phyloP scores from a whole-genome alignment of 2,888 invertebrate species.

The Asteroscopus sphinx region DNA sequence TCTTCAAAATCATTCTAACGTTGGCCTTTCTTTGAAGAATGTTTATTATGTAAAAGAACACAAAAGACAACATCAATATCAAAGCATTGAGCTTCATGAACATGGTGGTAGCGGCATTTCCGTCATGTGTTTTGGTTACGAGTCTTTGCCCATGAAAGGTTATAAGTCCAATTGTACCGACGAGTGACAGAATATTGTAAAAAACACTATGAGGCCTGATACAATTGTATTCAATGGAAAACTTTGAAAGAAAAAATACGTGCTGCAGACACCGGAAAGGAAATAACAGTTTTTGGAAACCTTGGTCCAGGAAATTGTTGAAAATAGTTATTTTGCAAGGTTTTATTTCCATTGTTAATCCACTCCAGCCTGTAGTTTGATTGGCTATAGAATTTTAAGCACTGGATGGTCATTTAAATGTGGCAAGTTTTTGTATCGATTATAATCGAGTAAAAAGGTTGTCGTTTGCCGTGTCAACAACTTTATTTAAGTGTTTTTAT shows the following conservation, averaged over 20 bases:
- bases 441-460: too few species aligned
- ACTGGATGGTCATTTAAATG: too few species aligned
- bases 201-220: conserved; percentile 23
- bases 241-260: conserved; percentile 21
- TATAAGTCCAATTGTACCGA: conserved; percentile 8
- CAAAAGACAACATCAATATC: too few species aligned
- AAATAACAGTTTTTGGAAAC: conserved; percentile 20
- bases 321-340: conserved; percentile 4
- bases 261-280: conserved; percentile 17
- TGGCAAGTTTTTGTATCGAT: too few species aligned
- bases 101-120: fast-evolving
- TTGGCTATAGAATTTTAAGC: too few species aligned
- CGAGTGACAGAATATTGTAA: conserved; percentile 19
- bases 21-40: conserved; percentile 14
- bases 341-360: too few species aligned
- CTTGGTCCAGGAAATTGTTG: conserved; percentile 7
- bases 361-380: too few species aligned
- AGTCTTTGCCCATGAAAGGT: fast-evolving
- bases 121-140: fast-evolving
- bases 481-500: too few species aligned
- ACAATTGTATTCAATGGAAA: conserved; percentile 33
- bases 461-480: too few species aligned
- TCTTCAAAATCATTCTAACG: conserved; percentile 19
- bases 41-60: conserved; percentile 16
- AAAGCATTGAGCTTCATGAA: neutral